A percentile compares a stretch with the other conserved stretches of the same genome.
phyloP scores from a whole-genome alignment of 1,140 invertebrate genomes.

The Tribolium castaneum region DNA sequence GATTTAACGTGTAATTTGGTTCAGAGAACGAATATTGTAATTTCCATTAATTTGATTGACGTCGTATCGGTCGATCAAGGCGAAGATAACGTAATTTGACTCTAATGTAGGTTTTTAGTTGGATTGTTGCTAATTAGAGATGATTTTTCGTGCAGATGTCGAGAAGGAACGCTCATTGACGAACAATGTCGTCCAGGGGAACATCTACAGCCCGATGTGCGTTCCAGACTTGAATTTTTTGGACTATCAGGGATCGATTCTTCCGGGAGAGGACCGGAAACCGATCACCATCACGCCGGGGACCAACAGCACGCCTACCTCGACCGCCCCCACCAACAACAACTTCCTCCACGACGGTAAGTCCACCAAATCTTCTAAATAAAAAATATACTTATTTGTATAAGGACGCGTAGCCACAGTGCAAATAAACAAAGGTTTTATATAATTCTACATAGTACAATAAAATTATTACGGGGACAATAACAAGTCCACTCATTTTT shows the following conservation, averaged over 20 bases:
- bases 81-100: not conserved
- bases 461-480: not conserved
- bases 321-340: constrained; percentile 61
- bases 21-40: constrained; percentile 16
- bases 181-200: constrained; percentile 72
- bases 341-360: constrained; percentile 63
- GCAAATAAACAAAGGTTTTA: not conserved
- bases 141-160: constrained; percentile 71
- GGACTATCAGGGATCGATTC: constrained; percentile 43
- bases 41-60: constrained; percentile 31
- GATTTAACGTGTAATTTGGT: constrained; percentile 20
- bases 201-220: constrained; percentile 82
- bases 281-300: constrained; percentile 63
- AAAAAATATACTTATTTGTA: too few species aligned
- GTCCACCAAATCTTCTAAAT: constrained; percentile 39
- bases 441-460: not conserved
- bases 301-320: constrained; percentile 61
- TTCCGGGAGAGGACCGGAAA: constrained; percentile 59
- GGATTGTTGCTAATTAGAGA: constrained; percentile 36
- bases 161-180: constrained; percentile 74
- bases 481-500: not conserved
- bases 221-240: constrained; percentile 76
- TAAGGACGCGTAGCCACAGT: too few species aligned
- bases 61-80: constrained; percentile 22
- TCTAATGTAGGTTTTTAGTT: constrained; percentile 3